These are phyloP conservation scores for Manacus vitellinus DNA, from an alignment of 2,113 vertebrate species.

Conservation along the genomic window DNA sequence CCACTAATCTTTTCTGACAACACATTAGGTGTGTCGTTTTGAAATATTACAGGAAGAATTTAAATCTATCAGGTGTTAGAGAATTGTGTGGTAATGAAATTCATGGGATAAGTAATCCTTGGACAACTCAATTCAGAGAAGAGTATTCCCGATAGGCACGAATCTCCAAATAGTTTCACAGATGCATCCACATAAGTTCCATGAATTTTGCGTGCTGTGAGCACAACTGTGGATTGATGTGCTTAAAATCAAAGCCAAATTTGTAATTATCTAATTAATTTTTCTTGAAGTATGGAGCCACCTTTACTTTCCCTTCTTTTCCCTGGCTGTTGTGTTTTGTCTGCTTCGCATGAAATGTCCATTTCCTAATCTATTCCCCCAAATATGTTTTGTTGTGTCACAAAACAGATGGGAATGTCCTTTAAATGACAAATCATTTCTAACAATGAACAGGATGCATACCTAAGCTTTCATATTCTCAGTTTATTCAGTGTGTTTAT, in stretches of 20 bases:
- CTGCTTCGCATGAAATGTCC: slow-evolving; percentile 58
- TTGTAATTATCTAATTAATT: neutral
- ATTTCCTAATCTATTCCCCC: neutral
- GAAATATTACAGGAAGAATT: neutral
- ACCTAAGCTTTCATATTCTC: slow-evolving; percentile 8
- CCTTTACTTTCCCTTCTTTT: slow-evolving; percentile 29
- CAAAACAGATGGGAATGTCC: slow-evolving; percentile 90
- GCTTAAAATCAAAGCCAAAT: neutral
- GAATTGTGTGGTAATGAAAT: neutral
- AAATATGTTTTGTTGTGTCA: slow-evolving; percentile 71
- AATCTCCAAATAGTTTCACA: neutral
- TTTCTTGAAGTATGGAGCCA: slow-evolving; percentile 54
- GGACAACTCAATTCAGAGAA: neutral
- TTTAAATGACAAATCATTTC: slow-evolving; percentile 40
- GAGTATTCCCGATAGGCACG: neutral
- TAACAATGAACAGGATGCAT: neutral
- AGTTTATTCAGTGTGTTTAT: slow-evolving; percentile 24
- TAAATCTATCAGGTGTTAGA: neutral
- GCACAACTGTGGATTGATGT: neutral
- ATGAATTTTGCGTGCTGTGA: neutral
- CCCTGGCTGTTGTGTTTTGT: slow-evolving; percentile 28
- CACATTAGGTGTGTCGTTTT: neutral
- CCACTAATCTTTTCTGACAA: neutral
- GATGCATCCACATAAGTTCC: neutral
- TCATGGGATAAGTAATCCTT: neutral